Percentiles rank a stretch among this genome's conserved stretches.
phyloP scores from a whole-genome alignment of 2,888 invertebrate genomes.

The Xestoiulus laeticollis region DNA sequence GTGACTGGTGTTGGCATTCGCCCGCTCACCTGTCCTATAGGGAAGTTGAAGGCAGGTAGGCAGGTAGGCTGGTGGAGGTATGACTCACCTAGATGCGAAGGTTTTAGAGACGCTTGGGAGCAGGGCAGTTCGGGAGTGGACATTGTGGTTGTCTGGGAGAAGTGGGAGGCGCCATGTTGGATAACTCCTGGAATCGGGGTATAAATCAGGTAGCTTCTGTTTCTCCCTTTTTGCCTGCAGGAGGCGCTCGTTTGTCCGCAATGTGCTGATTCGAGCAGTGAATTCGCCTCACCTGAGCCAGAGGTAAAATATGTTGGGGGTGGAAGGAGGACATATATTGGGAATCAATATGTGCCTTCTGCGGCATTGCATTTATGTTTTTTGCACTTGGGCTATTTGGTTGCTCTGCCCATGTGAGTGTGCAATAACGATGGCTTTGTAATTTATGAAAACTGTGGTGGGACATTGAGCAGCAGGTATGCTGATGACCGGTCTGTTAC shows the following conservation, averaged over 20 bases:
- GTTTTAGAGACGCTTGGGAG: neutral
- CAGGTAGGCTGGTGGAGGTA: neutral
- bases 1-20: neutral
- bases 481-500: neutral
- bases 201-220: neutral
- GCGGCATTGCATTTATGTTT: neutral
- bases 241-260: neutral
- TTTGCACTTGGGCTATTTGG: neutral
- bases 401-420: neutral
- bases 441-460: neutral
- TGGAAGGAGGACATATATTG: neutral
- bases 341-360: neutral
- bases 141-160: neutral
- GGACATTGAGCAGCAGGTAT: neutral
- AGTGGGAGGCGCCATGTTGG: neutral
- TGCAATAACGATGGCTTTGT: neutral
- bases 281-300: neutral
- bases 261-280: too few relatives aligned
- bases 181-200: neutral
- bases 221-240: neutral
- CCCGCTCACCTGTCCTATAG: neutral
- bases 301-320: neutral
- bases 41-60: constrained; percentile 11
- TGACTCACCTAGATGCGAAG: constrained; percentile 18
- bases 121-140: neutral